phyloP scores from a whole-genome alignment of 2,797 vertebrate genomes.

The Hemitrygon akajei region DNA sequence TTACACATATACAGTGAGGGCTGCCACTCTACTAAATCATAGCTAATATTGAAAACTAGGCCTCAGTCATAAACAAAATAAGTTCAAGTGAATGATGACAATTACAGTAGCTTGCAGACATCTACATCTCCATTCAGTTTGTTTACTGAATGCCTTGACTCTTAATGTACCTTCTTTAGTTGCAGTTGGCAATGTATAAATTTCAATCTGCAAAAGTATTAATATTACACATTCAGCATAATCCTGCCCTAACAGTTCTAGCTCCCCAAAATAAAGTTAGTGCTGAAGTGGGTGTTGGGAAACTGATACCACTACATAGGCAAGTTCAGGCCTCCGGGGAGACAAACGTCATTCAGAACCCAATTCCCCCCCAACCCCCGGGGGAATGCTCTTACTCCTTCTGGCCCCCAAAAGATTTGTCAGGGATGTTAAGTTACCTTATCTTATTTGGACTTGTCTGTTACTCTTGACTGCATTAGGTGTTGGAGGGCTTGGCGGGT shows the following conservation, averaged over 20 bases:
- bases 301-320: background rate
- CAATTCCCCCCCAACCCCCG: too few relatives aligned
- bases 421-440: background rate
- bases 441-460: background rate
- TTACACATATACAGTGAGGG: constrained; percentile 26
- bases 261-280: background rate
- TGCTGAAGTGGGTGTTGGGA: background rate
- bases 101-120: background rate
- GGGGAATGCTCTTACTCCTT: background rate
- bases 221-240: background rate
- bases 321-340: background rate
- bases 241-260: too few relatives aligned
- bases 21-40: constrained; percentile 26
- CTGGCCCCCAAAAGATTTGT: background rate
- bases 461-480: background rate
- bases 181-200: background rate
- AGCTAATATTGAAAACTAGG: constrained; percentile 15
- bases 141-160: background rate
- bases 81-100: constrained; percentile 23
- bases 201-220: background rate
- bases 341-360: background rate
- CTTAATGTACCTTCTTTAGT: background rate
- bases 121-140: background rate
- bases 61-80: constrained; percentile 14
- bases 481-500: background rate